Conservation (phyloP, 1,140 invertebrate genomes). For the Drosophila auraria region DNA sequence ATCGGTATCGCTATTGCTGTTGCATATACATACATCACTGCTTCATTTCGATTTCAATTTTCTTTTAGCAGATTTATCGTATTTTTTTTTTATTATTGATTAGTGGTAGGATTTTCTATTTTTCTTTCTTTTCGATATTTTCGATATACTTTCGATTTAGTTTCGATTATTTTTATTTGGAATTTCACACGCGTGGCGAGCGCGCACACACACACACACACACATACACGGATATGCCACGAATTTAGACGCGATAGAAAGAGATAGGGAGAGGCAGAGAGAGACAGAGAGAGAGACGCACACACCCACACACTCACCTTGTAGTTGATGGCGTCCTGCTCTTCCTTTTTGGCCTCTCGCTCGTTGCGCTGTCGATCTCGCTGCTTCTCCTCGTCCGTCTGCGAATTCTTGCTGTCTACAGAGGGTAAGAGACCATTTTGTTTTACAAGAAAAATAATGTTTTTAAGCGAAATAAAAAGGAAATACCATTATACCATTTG, state of each 20-base stretch:
- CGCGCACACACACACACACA: constrained; percentile 32
- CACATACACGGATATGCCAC: constrained; percentile 26
- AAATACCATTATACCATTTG: constrained; percentile 16
- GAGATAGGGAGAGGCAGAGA: constrained; percentile 43
- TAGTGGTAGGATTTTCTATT: constrained; percentile 3
- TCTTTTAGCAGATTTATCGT: constrained; percentile 4
- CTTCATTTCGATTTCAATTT: constrained; percentile 18
- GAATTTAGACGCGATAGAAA: constrained; percentile 41
- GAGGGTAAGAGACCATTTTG: constrained; percentile 1
- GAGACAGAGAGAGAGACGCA: constrained; percentile 41
- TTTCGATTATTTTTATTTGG: constrained; percentile 24
- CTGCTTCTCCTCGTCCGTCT: constrained; percentile 85
- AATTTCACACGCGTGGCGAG: constrained; percentile 33
- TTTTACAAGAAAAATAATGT: background rate
- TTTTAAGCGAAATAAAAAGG: background rate
- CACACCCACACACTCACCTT: constrained; percentile 79
- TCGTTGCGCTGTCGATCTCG: constrained; percentile 85
- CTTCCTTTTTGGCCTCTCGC: constrained; percentile 84
- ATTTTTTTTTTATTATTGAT: background rate
- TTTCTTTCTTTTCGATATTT: constrained; percentile 7
- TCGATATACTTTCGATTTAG: constrained; percentile 31
- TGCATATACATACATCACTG: constrained; percentile 21
- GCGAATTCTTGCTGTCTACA: constrained; percentile 84
- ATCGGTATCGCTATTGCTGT: constrained; percentile 35
- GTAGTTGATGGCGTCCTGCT: constrained; percentile 85